phyloP scores from a whole-genome alignment of 2,113 vertebrate genomes.

The Campylomormyrus numenius region DNA sequence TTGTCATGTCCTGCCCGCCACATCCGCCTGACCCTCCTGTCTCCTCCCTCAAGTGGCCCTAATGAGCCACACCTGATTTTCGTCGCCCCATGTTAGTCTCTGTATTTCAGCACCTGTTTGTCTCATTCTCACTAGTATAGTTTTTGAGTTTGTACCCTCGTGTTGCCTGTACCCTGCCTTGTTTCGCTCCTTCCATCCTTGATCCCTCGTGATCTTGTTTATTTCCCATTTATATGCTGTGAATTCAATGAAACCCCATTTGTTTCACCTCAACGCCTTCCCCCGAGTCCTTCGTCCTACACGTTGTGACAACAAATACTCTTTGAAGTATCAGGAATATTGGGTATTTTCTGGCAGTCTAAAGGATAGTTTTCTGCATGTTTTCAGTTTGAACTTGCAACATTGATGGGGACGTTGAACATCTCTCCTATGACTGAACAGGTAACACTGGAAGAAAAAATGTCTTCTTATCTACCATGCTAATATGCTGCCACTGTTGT shows the following conservation, averaged over 20 bases:
- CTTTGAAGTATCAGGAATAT: background rate
- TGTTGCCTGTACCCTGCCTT: background rate
- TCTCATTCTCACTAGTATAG: background rate
- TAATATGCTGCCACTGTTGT: background rate
- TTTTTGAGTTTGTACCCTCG: background rate
- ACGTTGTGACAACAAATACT: background rate
- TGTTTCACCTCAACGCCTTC: background rate
- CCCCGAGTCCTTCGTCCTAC: background rate
- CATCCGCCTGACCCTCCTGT: background rate
- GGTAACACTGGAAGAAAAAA: background rate
- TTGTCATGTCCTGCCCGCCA: background rate
- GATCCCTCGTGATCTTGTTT: background rate
- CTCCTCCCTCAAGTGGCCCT: background rate
- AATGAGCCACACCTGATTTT: background rate
- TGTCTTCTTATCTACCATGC: background rate
- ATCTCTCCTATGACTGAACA: background rate
- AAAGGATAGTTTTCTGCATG: background rate
- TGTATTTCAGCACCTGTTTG: background rate
- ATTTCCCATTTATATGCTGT: background rate
- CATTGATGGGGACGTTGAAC: background rate
- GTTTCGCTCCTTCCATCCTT: background rate
- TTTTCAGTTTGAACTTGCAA: background rate
- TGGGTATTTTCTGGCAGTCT: background rate
- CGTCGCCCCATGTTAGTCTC: background rate
- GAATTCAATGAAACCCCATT: background rate